Conservation (phyloP, 2,113 vertebrate species). For the Natator depressus region DNA sequence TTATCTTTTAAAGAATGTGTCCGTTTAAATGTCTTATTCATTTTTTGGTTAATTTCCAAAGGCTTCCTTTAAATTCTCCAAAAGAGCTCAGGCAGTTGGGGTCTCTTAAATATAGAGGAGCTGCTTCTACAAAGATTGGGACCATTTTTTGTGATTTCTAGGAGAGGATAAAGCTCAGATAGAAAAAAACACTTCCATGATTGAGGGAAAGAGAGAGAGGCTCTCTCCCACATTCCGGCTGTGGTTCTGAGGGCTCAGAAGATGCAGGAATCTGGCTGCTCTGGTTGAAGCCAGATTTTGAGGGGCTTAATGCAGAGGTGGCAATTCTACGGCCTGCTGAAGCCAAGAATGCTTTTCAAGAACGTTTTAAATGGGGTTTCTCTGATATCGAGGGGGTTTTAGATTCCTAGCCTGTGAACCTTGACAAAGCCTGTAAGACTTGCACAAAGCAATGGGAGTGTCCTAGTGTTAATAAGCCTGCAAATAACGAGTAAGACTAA, state of each 20-base stretch:
- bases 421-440: not conserved
- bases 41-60: not conserved
- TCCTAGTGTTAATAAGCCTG: no score
- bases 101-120: not conserved
- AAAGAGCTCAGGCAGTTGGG: not conserved
- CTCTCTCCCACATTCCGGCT: not conserved
- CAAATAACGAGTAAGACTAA: no score
- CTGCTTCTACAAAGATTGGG: not conserved
- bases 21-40: not conserved
- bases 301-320: not conserved
- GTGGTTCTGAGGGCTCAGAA: slow-evolving; percentile 4
- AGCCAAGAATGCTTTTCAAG: slow-evolving; percentile 49
- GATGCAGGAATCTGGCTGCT: not conserved
- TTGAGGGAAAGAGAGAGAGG: not conserved
- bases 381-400: not conserved
- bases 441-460: not conserved
- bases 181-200: not conserved
- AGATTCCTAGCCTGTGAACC: not conserved
- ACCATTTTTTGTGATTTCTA: not conserved
- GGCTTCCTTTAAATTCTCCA: not conserved
- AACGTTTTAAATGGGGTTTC: slow-evolving; percentile 32
- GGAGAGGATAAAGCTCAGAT: not conserved
- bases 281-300: not conserved
- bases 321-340: not conserved
- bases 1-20: not conserved